Evolutionary conservation across 2,797 vertebrate genomes (phyloP).

Genomic region (Pterois miles): DNA sequence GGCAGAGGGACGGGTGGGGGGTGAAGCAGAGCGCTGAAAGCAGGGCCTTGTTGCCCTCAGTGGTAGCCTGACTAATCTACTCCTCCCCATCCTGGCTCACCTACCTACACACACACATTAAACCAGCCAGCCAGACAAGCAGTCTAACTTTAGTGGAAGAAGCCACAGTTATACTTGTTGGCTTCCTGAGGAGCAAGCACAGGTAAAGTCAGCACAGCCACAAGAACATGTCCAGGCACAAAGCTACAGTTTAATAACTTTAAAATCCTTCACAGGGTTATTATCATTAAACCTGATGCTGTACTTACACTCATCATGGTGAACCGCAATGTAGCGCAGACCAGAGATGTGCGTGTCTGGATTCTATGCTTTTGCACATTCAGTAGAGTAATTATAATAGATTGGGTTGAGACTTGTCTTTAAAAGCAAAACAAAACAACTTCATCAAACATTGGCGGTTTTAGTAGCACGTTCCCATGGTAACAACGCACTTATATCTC

Average conservation of each 20-base stretch:
- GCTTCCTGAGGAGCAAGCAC: constrained; percentile 19
- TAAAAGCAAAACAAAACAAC: constrained; percentile 27
- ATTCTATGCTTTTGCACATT: constrained; percentile 23
- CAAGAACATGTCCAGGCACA: constrained; percentile 60
- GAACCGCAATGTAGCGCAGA: constrained; percentile 22
- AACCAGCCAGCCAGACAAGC: constrained; percentile 36
- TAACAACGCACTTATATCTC: constrained; percentile 64
- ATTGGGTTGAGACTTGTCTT: constrained; percentile 42
- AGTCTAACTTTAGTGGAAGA: constrained; percentile 62
- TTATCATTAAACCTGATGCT: constrained; percentile 54
- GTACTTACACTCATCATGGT: constrained; percentile 36
- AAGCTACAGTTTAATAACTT: constrained; percentile 48
- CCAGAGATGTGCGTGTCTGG: constrained; percentile 26
- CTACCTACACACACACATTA: constrained; percentile 33
- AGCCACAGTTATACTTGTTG: constrained; percentile 50
- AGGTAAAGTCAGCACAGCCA: constrained; percentile 43
- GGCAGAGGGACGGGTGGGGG: constrained; percentile 20
- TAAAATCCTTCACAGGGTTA: constrained; percentile 30
- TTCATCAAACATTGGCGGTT: constrained; percentile 34
- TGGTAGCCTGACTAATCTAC: constrained; percentile 50
- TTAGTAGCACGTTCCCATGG: constrained; percentile 56
- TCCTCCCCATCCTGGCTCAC: constrained; percentile 48
- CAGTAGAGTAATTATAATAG: constrained; percentile 24
- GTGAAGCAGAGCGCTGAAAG: constrained; percentile 62
- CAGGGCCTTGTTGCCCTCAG: constrained; percentile 70